A percentile compares a stretch with the other conserved stretches of the same genome.
phyloP scores from a whole-genome alignment of 2,888 invertebrate species.

The Dione vanillae region DNA sequence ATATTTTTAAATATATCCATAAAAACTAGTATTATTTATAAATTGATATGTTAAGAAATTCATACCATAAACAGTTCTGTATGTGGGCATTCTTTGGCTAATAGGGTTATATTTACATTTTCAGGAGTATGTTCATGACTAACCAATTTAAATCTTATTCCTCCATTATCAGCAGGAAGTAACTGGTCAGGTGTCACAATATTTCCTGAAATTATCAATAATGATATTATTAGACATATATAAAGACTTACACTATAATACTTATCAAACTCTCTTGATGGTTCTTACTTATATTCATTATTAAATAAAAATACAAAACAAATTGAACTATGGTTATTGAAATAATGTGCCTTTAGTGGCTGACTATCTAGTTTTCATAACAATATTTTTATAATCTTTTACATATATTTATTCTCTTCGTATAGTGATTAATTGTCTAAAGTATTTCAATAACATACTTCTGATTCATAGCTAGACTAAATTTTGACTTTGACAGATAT shows the following conservation, averaged over 20 bases:
- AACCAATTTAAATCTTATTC: slow-evolving; percentile 50
- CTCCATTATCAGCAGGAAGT: slow-evolving; percentile 48
- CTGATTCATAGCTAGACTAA: too few relatives aligned
- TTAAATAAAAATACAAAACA: not conserved
- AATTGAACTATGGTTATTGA: not conserved
- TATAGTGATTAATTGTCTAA: too few relatives aligned
- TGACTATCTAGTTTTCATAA: not conserved
- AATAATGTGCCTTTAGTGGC: not conserved
- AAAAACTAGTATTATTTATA: not conserved
- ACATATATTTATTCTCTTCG: too few relatives aligned
- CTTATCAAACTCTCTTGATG: not conserved
- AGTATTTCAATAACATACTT: too few relatives aligned
- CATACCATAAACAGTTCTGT: not conserved
- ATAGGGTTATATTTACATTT: not conserved
- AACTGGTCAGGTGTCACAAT: slow-evolving; percentile 34
- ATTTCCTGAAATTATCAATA: not conserved
- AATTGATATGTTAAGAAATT: not conserved
- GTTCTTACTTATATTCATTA: not conserved
- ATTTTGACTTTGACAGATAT: too few relatives aligned
- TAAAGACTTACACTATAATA: not conserved
- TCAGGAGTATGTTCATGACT: not conserved
- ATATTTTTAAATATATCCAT: not conserved
- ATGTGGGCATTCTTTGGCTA: slow-evolving; percentile 4
- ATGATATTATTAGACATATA: not conserved
- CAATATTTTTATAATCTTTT: not conserved